A percentile compares a stretch with the other conserved stretches of the same genome.
phyloP scores from a whole-genome alignment of 1,140 invertebrate genomes.

The Caenorhabditis tropicalis region DNA sequence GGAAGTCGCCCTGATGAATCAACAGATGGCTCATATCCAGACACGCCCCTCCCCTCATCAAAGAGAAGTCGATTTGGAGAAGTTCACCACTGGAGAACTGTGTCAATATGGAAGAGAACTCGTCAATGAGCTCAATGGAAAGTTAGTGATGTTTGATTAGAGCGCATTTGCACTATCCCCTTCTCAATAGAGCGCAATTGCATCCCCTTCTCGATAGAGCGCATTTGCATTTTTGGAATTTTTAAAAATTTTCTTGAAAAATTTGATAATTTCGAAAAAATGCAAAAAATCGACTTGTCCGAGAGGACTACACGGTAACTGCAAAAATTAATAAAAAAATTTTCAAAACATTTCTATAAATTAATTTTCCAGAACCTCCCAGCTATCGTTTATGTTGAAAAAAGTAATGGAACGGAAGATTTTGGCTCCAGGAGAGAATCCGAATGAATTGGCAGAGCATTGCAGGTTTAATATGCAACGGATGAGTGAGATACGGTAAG shows the following conservation, averaged over 20 bases:
- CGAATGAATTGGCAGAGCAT: neutral
- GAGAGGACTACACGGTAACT: too few relatives aligned
- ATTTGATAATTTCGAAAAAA: too few relatives aligned
- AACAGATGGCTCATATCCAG: neutral
- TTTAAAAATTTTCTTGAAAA: too few relatives aligned
- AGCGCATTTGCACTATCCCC: too few relatives aligned
- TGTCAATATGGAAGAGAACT: slow-evolving; percentile 8
- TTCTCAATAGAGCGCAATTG: too few relatives aligned
- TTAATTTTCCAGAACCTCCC: neutral
- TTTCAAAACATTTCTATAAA: too few relatives aligned
- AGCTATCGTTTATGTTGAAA: neutral
- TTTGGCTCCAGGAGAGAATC: neutral
- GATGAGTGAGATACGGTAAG: slow-evolving; percentile 9
- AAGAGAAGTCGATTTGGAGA: neutral
- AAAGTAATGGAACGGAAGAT: slow-evolving; percentile 1
- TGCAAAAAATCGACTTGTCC: too few relatives aligned
- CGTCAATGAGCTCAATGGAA: neutral
- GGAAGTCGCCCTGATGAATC: neutral
- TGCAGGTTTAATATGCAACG: neutral
- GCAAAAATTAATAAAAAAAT: too few relatives aligned
- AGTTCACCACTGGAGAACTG: neutral
- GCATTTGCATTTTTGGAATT: too few relatives aligned
- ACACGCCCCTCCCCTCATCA: neutral
- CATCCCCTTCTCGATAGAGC: too few relatives aligned
- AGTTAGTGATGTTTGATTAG: neutral